Percentiles rank a stretch among this genome's conserved stretches.
phyloP scores from a whole-genome alignment of 1,140 invertebrate species.

The Dendrolimus punctatus region DNA sequence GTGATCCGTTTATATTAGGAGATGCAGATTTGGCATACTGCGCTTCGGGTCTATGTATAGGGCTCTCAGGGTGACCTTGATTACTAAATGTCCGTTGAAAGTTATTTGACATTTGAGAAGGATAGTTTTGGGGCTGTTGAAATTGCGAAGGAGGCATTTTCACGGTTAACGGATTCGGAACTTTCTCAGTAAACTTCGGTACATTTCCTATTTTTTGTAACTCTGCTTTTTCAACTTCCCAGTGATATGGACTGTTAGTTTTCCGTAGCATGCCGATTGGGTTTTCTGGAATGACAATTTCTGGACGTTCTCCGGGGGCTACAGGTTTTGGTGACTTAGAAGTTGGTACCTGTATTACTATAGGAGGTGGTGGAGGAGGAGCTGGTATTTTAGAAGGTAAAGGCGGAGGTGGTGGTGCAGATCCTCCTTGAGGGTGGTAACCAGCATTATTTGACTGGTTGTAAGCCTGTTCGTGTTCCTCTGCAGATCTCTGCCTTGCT shows the following conservation, averaged over 20 bases:
- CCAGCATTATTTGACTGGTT: constrained; percentile 52
- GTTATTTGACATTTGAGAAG: constrained; percentile 39
- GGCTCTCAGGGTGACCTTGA: constrained; percentile 57
- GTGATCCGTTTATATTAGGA: constrained; percentile 37
- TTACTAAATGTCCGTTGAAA: constrained; percentile 40
- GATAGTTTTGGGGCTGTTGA: constrained; percentile 50
- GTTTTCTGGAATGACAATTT: constrained; percentile 80
- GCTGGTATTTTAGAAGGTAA: constrained; percentile 58
- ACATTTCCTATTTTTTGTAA: constrained; percentile 45
- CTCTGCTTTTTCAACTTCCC: constrained; percentile 65
- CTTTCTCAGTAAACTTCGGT: constrained; percentile 63
- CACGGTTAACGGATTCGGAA: constrained; percentile 60
- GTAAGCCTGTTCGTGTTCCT: constrained; percentile 71
- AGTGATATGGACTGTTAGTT: constrained; percentile 70
- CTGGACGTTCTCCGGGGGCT: constrained; percentile 70
- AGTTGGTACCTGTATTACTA: constrained; percentile 62
- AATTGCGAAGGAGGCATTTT: constrained; percentile 52
- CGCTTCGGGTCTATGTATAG: constrained; percentile 62
- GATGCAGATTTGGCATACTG: constrained; percentile 53
- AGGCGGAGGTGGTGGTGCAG: constrained; percentile 73
- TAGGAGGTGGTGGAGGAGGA: constrained; percentile 73
- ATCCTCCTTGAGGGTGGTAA: constrained; percentile 67
- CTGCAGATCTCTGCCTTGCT: constrained; percentile 72
- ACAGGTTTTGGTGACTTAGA: constrained; percentile 61
- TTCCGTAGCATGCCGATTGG: constrained; percentile 74